phyloP scores from a whole-genome alignment of 2,888 invertebrate genomes.

The Drosophila subsilvestris region DNA sequence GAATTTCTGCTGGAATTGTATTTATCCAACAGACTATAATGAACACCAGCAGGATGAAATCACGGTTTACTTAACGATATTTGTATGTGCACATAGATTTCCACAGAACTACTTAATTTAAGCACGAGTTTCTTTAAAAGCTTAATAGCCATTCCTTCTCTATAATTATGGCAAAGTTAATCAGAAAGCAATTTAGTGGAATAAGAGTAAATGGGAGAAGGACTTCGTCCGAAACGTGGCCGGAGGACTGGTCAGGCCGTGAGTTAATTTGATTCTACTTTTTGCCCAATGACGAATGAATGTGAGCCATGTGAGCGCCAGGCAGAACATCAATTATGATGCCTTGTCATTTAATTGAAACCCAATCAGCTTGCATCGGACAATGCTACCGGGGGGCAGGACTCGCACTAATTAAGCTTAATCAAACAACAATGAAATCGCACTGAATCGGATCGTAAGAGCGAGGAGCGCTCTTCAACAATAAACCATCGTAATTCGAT shows the following conservation, averaged over 20 bases:
- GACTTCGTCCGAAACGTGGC: conserved; percentile 4
- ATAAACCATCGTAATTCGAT: conserved; percentile 24
- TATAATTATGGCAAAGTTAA: not conserved
- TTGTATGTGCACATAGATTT: not conserved
- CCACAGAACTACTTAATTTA: not conserved
- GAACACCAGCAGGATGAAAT: too few species aligned
- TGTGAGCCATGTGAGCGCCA: conserved; percentile 17
- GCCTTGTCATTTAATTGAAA: conserved; percentile 72
- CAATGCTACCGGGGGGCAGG: conserved; percentile 12
- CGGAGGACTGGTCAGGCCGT: conserved; percentile 11
- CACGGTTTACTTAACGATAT: too few species aligned
- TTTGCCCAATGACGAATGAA: conserved; percentile 24
- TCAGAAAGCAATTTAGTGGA: conserved; percentile 5
- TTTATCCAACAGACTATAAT: too few species aligned
- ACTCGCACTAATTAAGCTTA: conserved; percentile 58
- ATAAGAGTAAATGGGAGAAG: conserved; percentile 3
- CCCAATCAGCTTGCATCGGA: conserved; percentile 48
- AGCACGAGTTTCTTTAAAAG: not conserved
- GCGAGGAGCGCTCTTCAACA: conserved; percentile 40
- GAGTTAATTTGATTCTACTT: conserved; percentile 9
- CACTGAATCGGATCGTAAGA: conserved; percentile 8
- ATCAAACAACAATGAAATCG: conserved; percentile 51
- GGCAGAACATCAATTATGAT: conserved; percentile 65
- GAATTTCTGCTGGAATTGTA: too few species aligned
- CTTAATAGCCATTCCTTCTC: not conserved